phyloP scores from a whole-genome alignment of 35 echinoderm and acorn worm species.

The Acanthaster planci region DNA sequence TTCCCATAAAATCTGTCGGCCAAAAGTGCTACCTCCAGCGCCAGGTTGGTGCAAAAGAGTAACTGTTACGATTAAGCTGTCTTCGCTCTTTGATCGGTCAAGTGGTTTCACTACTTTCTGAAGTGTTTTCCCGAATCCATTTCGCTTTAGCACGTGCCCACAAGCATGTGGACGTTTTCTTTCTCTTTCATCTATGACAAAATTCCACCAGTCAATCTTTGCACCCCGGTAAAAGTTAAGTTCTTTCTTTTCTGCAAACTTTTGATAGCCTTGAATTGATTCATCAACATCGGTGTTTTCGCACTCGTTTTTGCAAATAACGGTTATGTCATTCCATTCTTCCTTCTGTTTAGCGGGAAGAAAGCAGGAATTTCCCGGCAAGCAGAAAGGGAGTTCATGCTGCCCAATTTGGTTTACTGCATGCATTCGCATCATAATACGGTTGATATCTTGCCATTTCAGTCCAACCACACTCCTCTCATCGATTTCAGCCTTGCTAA shows the following conservation, averaged over 20 bases:
- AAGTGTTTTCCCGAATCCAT: background rate
- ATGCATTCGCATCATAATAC: constrained; percentile 42
- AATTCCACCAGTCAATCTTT: constrained; percentile 69
- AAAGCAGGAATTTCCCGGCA: background rate
- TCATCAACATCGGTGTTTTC: constrained; percentile 75
- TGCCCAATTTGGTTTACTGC: constrained; percentile 9
- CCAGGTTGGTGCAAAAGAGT: constrained; percentile 68
- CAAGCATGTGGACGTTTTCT: constrained; percentile 9
- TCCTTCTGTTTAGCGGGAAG: constrained; percentile 35
- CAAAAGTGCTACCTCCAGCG: constrained; percentile 56
- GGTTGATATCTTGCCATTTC: constrained; percentile 39
- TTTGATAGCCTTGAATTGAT: constrained; percentile 41
- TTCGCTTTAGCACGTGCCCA: constrained; percentile 47
- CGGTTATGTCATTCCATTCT: constrained; percentile 64
- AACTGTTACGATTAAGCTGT: constrained; percentile 41
- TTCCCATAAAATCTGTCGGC: constrained; percentile 66
- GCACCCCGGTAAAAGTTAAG: constrained; percentile 55
- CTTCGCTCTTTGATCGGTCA: background rate
- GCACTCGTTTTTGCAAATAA: constrained; percentile 62
- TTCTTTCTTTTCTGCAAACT: constrained; percentile 46
- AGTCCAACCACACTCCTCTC: constrained; percentile 57
- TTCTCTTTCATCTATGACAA: constrained; percentile 33
- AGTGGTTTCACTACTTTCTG: constrained; percentile 2
- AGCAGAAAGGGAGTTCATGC: constrained; percentile 1
- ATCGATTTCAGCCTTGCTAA: constrained; percentile 9